These are phyloP conservation scores for Colletes gigas DNA, from an alignment of 1,140 invertebrate species.

Conservation along the genomic window DNA sequence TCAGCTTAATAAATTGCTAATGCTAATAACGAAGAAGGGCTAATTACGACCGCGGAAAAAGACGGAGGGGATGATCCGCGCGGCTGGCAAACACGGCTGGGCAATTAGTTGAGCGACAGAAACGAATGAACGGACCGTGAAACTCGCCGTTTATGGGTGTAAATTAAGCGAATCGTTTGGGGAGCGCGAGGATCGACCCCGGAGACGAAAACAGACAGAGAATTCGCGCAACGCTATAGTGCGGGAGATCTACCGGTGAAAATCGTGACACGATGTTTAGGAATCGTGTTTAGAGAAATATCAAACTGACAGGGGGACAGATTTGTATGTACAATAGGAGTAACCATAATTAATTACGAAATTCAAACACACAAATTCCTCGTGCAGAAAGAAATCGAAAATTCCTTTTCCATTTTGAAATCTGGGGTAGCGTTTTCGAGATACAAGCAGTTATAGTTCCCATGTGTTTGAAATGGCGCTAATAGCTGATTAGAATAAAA, in stretches of 20 bases:
- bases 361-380: too few species aligned
- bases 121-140: conserved; percentile 40
- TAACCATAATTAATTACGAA: too few species aligned
- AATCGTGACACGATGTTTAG: background rate
- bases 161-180: conserved; percentile 47
- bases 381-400: too few species aligned
- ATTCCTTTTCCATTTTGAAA: too few species aligned
- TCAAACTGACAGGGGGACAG: too few species aligned
- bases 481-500: too few species aligned
- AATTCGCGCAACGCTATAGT: background rate
- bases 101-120: conserved; percentile 51
- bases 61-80: conserved; percentile 22
- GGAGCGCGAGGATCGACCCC: conserved; percentile 8
- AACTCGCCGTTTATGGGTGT: conserved; percentile 39
- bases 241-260: background rate
- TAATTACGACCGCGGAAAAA: conserved; percentile 35
- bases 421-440: too few species aligned
- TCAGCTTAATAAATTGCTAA: conserved; percentile 44
- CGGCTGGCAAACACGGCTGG: conserved; percentile 22
- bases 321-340: too few species aligned
- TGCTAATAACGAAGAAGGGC: conserved; percentile 42
- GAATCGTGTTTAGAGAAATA: background rate
- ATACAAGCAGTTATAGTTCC: too few species aligned
- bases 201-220: background rate
- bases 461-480: too few species aligned